These are phyloP conservation scores for Monoplex corrugatus DNA, from an alignment of 2,888 invertebrate genomes.

Conservation along the genomic window DNA sequence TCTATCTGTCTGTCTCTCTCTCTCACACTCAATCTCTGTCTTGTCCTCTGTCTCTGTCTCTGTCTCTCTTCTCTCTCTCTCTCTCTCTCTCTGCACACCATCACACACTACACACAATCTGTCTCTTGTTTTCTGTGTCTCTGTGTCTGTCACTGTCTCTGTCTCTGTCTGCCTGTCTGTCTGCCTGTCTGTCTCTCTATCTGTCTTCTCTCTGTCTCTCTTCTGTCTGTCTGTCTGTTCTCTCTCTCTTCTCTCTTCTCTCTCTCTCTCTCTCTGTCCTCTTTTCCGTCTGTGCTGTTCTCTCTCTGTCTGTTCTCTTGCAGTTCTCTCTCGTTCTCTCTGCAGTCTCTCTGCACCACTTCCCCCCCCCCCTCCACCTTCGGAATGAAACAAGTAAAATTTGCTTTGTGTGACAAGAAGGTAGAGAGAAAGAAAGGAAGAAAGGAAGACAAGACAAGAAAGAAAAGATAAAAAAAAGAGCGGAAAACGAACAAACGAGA, in stretches of 20 bases:
- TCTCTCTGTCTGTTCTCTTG: neutral
- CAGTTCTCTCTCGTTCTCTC: neutral
- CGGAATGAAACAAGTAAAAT: neutral
- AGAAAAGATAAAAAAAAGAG: neutral
- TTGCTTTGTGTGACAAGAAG: neutral
- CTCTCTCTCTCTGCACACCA: too few relatives aligned
- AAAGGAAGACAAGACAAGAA: neutral
- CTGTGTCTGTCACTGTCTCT: conserved; percentile 15
- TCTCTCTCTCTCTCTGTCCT: neutral
- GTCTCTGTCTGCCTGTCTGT: conserved; percentile 4
- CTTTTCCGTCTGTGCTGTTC: neutral
- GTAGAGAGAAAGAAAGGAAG: too few relatives aligned
- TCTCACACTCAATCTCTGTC: neutral
- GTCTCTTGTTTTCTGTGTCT: too few relatives aligned
- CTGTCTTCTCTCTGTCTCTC: neutral
- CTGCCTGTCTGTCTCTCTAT: conserved; percentile 22
- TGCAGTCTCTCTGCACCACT: neutral
- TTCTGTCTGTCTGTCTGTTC: neutral
- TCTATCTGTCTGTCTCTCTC: neutral
- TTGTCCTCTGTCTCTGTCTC: neutral
- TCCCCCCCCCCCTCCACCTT: too few relatives aligned
- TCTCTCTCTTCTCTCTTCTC: neutral
- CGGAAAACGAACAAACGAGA: neutral
- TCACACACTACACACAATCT: too few relatives aligned
- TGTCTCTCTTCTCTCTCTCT: too few relatives aligned